Percentiles rank a stretch among this genome's conserved stretches.
Evolutionary conservation across 2,888 invertebrate species (phyloP).

Genomic region (Sussaba pulchella): DNA sequence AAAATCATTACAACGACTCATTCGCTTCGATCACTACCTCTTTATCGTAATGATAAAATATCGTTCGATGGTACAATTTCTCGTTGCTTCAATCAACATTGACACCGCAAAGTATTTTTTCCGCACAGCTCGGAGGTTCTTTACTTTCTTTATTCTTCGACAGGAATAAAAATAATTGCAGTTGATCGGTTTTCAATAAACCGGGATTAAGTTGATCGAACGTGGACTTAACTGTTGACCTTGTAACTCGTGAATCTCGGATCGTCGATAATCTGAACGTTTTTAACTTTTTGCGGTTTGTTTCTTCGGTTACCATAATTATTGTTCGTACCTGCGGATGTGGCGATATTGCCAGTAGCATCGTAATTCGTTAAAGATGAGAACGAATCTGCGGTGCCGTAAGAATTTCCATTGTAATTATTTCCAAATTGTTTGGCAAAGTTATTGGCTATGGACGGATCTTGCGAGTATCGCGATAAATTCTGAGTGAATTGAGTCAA

Average conservation of each 20-base stretch:
- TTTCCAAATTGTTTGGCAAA: slow-evolving; percentile 57
- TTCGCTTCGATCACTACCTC: slow-evolving; percentile 12
- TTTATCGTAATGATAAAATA: neutral
- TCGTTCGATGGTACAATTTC: neutral
- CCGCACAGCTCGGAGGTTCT: no score
- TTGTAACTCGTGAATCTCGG: slow-evolving; percentile 75
- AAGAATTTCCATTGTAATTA: slow-evolving; percentile 47
- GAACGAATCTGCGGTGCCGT: slow-evolving; percentile 48
- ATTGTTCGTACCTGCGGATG: neutral
- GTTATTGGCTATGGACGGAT: slow-evolving; percentile 51
- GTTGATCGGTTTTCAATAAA: no score
- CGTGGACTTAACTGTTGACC: slow-evolving; percentile 48
- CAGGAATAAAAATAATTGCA: neutral
- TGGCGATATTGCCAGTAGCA: slow-evolving; percentile 31
- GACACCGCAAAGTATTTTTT: no score
- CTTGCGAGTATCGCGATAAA: slow-evolving; percentile 70
- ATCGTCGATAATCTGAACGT: slow-evolving; percentile 81
- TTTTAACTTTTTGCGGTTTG: slow-evolving; percentile 78
- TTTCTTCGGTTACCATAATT: slow-evolving; percentile 59
- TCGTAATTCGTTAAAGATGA: slow-evolving; percentile 67
- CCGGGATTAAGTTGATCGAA: neutral
- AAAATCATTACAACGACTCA: slow-evolving; percentile 20
- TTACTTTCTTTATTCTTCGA: no score
- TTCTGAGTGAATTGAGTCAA: slow-evolving; percentile 77
- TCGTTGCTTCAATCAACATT: no score